Evolutionary conservation across 1,140 invertebrate genomes (phyloP), one percentile per base, ranked within the genome.

Genomic region (Acromyrmex charruanus): DNA sequence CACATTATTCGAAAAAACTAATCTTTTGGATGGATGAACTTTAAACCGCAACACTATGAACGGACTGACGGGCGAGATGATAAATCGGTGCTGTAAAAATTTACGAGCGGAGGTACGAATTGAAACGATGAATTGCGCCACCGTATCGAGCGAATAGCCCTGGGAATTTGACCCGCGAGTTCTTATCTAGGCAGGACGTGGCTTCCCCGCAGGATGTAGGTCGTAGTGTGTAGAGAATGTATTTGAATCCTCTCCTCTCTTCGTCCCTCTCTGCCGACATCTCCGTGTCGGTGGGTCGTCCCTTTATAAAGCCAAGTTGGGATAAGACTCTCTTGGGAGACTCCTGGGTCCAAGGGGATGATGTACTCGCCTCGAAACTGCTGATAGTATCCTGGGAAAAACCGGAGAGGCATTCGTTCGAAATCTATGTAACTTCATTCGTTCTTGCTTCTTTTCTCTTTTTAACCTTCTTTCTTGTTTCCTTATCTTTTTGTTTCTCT

Each of bases 361-460:
- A 91, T 92, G 90, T 88, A 91, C 89, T 91, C 89, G 61, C 71
- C 87, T 74, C 87, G 91, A 88, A 91, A 90, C 91, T 92, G 88
- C 89, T 86, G 91, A 92, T 92, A 88, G 87, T 90, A 79, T 88
- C 86, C 86, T 85, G 90, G 74, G 77, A 85, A 89, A 88, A 79
- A 77, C 71, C 35, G 74, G 53, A 65, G 66, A 66, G 65, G 75
- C 55, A 16, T 88, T 89, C 49, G 61, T 86, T 89, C 77, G 53
- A 69, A 77, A 80, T 35, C 71, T 53, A 77, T 58, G 75, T 69
- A 80, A 81, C 69, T 77, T 53, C 49, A 49, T 79, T 68, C 80
- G 69, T 71, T 25, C 55, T 16, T 69, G 61, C 18, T 69, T 14
- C 55, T 35, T 25, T 53, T 39, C 28, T 84, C 31, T 31, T 74